phyloP scores from a whole-genome alignment of 2,113 vertebrate genomes.

The Anhinga rufa region DNA sequence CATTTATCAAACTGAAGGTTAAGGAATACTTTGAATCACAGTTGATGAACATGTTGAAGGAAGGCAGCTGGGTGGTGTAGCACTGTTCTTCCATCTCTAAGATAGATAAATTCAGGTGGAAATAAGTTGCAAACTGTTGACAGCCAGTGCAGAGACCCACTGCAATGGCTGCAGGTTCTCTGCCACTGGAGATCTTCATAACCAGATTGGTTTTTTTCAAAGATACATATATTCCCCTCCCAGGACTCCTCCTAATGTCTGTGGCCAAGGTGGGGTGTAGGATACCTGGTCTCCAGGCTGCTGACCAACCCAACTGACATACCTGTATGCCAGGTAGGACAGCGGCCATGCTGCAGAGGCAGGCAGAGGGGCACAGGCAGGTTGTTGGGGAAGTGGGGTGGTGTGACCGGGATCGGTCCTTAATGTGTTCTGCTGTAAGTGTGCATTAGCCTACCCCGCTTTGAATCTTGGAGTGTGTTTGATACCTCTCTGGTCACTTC shows the following conservation, averaged over 20 bases:
- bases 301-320: neutral
- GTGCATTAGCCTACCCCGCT: neutral
- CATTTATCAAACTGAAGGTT: neutral
- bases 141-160: neutral
- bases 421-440: rapidly evolving
- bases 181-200: neutral
- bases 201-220: neutral
- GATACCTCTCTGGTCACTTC: neutral
- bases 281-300: neutral
- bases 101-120: neutral
- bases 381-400: neutral
- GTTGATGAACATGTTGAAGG: neutral
- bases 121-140: neutral
- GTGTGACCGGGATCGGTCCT: neutral
- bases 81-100: neutral
- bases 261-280: neutral
- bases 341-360: neutral
- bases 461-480: neutral
- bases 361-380: neutral
- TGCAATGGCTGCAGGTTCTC: neutral
- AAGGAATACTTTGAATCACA: neutral
- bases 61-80: neutral
- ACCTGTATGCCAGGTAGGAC: rapidly evolving
- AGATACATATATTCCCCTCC: neutral
- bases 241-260: neutral